Base-by-base conservation (phyloP, 2,113 vertebrate genomes). In the Pelobates fuscus region DNA sequence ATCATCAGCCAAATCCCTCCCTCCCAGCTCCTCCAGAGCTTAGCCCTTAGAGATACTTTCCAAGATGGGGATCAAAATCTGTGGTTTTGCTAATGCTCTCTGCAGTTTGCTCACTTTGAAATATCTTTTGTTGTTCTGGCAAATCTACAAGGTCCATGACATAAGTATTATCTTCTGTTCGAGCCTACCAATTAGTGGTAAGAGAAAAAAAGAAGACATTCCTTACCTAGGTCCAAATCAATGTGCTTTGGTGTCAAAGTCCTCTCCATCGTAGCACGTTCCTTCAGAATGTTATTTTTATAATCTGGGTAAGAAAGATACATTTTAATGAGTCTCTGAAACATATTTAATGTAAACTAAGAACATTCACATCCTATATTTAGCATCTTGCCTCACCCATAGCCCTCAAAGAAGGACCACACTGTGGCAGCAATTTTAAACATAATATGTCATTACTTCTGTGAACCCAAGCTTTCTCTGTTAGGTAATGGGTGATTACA, bases 221-320 rank as follows among this genome's bases (percentile, higher is more conserved):
- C 0, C 80, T 91, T 87, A 98, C 96, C 96, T 92, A 89, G 92
- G 88, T 98, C 95, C 79, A 96, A 88, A 84, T 96, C 95, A 0
- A 96, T 89, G 69, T 91, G 88, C 86, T 98, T 97, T 29, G 93
- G 86, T 24, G 86, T 89, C 61, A 91, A 80, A 65, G 84, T 71
- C 59, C 91, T 84, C 73, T 80, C 88, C 70, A 91, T 86, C 77
- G 91, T 91, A 20, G 86, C 89, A 72, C 82, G 91, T 86, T 97
- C 96, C 86, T 94, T 97, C 78, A 96, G 79, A 78, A 97, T 92
- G 89, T 98, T 98, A 91, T 98, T 98, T 84, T 97, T 98, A 86
- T 93, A 97, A 86, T 96, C 96, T 98, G 82, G 25, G 61, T 0
- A 80, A 74, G 83, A 17, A 82, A 63, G 58, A 78, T 60, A 71